Base-by-base conservation (phyloP, 2,797 vertebrate genomes). In the Hyperoplus lanceolatus region DNA sequence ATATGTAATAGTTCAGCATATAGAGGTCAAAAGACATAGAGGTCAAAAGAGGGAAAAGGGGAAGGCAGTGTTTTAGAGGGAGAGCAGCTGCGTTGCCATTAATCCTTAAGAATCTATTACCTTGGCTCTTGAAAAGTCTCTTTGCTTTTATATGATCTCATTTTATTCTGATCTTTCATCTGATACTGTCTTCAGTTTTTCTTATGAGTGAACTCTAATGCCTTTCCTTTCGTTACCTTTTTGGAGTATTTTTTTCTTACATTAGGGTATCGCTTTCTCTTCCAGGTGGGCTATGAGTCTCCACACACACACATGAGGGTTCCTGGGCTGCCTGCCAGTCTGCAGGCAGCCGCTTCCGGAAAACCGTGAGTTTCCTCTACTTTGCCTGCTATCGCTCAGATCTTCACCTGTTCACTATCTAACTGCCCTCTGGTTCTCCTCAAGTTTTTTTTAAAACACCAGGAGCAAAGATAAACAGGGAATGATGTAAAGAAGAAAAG, bases 221-320 rank as follows among this genome's bases (percentile, higher is more conserved):
- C 2, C 1, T 53, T 1, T 9, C 29, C 16, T 73, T 39, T 39
- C 42, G 8, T 4, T 29, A 8, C 29, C 2, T 59, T 11, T 59
- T 12, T 67, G 43, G 4, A 15, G 15, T 74, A 61, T 51, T 50
- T 18, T 49, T 38, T 41, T n/a, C 63, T 73, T 21, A 55, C 12
- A n/a, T 57, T 41, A 16, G 10, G 1, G n/a, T 60, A 43, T 82
- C 15, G 71, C 58, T 16, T 38, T 78, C 50, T 88, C 62, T 80
- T 83, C 14, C 84, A 97, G 87, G 93, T 96, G 73, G 95, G 96
- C 39, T 97, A 96, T 2, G 91, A 95, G 84, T 95, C 94, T 74
- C 93, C 94, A 87, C 69, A 97, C 95, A 92, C 96, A 79, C 61
- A 96, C 89, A 96, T 93, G 87, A 90, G 89, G 48, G 93, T 90